Conservation (phyloP, 2,888 invertebrate genomes). For the Machimus atricapillus region DNA sequence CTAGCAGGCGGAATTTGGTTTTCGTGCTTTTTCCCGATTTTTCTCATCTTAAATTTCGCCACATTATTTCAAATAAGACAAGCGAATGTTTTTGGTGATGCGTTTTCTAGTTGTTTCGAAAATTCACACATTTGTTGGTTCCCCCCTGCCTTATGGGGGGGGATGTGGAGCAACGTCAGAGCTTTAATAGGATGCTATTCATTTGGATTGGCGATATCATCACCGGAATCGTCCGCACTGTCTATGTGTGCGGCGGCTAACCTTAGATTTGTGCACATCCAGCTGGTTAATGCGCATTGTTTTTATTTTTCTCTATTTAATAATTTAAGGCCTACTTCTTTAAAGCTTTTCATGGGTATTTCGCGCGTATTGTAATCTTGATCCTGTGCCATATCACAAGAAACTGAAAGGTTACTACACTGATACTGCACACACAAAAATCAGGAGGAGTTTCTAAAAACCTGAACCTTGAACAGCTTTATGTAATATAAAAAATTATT, state of each 20-base stretch:
- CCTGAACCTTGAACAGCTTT: no score
- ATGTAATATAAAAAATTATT: no score
- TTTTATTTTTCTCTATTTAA: neutral
- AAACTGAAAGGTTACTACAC: neutral
- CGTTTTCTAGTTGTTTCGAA: neutral
- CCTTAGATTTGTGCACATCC: conserved; percentile 8
- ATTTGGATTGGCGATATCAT: neutral
- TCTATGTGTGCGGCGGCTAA: neutral
- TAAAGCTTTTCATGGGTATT: neutral
- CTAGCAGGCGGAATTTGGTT: neutral
- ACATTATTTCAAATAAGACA: neutral
- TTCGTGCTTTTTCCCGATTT: neutral
- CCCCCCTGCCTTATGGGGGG: neutral
- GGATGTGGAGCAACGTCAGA: conserved; percentile 11
- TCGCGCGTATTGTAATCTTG: neutral
- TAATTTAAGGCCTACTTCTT: neutral
- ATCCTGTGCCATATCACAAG: neutral
- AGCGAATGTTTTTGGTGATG: neutral
- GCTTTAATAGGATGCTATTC: conserved; percentile 19
- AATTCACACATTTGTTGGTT: neutral
- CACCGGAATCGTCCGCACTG: neutral
- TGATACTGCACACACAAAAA: no score
- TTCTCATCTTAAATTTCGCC: neutral
- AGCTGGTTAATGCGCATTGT: conserved; percentile 1
- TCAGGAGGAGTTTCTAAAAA: no score